Evolutionary conservation across 2,888 invertebrate genomes (phyloP).

Genomic region (Hirtodrosophila duncani): DNA sequence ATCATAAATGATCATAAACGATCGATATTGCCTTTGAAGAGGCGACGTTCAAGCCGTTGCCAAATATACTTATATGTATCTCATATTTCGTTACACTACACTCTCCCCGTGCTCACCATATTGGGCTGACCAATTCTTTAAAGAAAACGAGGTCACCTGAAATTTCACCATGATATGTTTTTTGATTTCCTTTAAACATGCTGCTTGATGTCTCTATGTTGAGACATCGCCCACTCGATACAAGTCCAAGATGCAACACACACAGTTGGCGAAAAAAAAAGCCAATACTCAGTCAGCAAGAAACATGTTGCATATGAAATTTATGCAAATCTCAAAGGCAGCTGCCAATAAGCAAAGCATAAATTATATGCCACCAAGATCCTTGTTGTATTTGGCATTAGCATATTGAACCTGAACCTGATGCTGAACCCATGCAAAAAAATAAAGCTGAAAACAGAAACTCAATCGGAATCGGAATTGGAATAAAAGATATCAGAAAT

Average conservation of each 20-base stretch:
- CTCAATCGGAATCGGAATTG: too few species aligned
- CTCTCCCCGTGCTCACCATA: conserved; percentile 4
- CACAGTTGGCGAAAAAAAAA: too few species aligned
- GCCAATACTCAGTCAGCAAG: too few species aligned
- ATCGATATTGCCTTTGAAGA: too few species aligned
- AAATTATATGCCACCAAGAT: conserved; percentile 64
- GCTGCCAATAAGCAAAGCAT: conserved; percentile 67
- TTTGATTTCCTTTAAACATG: conserved; percentile 6
- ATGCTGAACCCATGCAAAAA: too few species aligned
- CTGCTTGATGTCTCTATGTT: background rate
- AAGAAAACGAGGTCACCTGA: conserved; percentile 46
- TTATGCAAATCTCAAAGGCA: conserved; percentile 56
- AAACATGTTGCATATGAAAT: conserved; percentile 70
- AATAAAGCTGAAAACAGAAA: too few species aligned
- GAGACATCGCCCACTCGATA: too few species aligned
- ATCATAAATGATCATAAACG: conserved; percentile 70
- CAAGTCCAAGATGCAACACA: too few species aligned
- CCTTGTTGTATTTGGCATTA: conserved; percentile 60
- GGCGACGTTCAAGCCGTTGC: conserved; percentile 54
- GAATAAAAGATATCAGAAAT: too few species aligned
- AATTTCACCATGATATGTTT: conserved; percentile 52
- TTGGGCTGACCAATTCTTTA: background rate
- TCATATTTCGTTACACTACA: background rate
- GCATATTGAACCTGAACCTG: conserved; percentile 67
- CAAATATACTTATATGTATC: conserved; percentile 57